Conservation (phyloP, 1,140 invertebrate genomes). For the Hestina assimilis region DNA sequence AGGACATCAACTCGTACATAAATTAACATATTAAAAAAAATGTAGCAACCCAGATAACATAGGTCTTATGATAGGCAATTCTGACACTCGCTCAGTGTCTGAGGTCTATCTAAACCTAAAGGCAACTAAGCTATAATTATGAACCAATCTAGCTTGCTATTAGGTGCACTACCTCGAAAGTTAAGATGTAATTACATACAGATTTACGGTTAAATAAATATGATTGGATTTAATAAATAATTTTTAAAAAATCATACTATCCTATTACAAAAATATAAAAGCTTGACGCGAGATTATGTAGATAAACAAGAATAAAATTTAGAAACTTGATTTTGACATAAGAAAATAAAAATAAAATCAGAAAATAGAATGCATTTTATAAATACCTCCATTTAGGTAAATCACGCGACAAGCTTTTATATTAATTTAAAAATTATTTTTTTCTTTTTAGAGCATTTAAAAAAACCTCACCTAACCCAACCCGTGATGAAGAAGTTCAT, state of each 20-base stretch:
- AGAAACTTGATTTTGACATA: too few species aligned
- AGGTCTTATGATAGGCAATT: conserved; percentile 13
- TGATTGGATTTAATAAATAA: background rate
- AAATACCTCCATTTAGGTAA: too few species aligned
- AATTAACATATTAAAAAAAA: background rate
- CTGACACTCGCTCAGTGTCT: conserved; percentile 22
- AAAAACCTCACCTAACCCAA: too few species aligned
- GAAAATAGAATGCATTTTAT: too few species aligned
- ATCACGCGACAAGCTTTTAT: too few species aligned
- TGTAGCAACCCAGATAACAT: conserved; percentile 10
- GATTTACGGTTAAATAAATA: background rate
- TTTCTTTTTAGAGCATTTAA: too few species aligned
- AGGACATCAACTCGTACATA: background rate
- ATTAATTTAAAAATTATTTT: too few species aligned
- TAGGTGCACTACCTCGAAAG: conserved; percentile 4
- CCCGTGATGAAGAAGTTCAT: too few species aligned
- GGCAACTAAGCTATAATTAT: conserved; percentile 23
- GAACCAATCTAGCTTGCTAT: conserved; percentile 18
- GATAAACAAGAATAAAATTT: too few species aligned
- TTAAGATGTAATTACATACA: conserved; percentile 7
- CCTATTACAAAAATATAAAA: background rate
- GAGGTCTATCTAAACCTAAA: conserved; percentile 17
- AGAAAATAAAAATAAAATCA: too few species aligned
- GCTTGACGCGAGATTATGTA: too few species aligned
- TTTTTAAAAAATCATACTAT: background rate